Conservation (phyloP, 2,113 vertebrate species). For the Eira barbara region DNA sequence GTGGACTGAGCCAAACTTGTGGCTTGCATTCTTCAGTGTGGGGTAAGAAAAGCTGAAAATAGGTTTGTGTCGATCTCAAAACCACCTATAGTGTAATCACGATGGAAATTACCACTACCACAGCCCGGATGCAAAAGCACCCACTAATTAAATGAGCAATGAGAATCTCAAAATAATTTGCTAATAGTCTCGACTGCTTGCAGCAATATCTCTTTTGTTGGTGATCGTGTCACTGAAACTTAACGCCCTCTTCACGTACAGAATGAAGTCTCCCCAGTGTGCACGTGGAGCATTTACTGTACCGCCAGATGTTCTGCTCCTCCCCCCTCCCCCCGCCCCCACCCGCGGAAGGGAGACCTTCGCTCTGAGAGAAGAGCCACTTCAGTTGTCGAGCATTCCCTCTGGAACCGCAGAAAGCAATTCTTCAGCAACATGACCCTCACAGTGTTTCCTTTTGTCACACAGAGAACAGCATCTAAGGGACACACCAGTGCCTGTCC, state of each 20-base stretch:
- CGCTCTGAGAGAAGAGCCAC: slow-evolving; percentile 23
- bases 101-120: slow-evolving; percentile 24
- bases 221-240: not conserved
- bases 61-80: not conserved
- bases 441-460: slow-evolving; percentile 62
- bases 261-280: not conserved
- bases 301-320: not conserved
- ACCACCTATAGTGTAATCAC: not conserved
- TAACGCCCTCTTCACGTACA: not conserved
- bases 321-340: not conserved
- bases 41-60: slow-evolving; percentile 2
- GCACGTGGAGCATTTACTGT: accelerated
- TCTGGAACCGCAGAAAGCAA: slow-evolving; percentile 66
- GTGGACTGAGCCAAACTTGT: not conserved
- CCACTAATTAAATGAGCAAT: not conserved
- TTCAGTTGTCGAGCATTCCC: slow-evolving; percentile 50
- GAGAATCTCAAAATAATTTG: slow-evolving; percentile 2
- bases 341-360: not conserved
- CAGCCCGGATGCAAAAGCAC: not conserved
- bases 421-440: slow-evolving; percentile 56
- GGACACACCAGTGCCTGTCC: not conserved
- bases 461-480: slow-evolving; percentile 61
- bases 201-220: slow-evolving; percentile 41
- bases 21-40: not conserved
- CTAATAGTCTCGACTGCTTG: not conserved